phyloP scores from a whole-genome alignment of 92 coral and sea anemone genomes.

The Epizoanthus ramosus region DNA sequence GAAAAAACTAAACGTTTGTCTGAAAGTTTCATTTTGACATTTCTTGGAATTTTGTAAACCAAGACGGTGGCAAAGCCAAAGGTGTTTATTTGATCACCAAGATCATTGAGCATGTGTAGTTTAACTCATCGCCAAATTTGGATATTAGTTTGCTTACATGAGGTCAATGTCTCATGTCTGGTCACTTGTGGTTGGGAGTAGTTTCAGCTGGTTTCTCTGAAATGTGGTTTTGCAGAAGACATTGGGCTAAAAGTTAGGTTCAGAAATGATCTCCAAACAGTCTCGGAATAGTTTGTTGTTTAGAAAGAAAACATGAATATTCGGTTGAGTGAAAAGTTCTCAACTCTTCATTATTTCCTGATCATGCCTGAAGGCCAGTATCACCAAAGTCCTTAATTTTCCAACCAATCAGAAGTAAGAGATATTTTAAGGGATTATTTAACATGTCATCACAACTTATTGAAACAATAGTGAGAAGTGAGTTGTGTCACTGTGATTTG shows the following conservation, averaged over 20 bases:
- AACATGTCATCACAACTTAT: neutral
- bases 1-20: neutral
- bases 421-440: slow-evolving; percentile 10
- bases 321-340: neutral
- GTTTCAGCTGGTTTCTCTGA: neutral
- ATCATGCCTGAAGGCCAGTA: slow-evolving; percentile 14
- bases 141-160: neutral
- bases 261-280: too few species aligned
- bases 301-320: neutral
- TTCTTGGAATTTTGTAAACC: slow-evolving; percentile 11
- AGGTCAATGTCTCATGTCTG: slow-evolving; percentile 15
- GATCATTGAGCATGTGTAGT: slow-evolving; percentile 2
- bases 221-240: neutral
- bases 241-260: too few species aligned
- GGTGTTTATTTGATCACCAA: neutral
- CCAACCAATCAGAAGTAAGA: slow-evolving; percentile 1
- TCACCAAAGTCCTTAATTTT: neutral
- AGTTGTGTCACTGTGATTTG: slow-evolving; percentile 26
- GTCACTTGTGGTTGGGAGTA: neutral
- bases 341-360: neutral
- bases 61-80: neutral
- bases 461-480: neutral
- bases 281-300: neutral
- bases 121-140: slow-evolving; percentile 4
- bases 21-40: neutral